Conservation (phyloP, 1,140 invertebrate genomes). For the Cylas formicarius region DNA sequence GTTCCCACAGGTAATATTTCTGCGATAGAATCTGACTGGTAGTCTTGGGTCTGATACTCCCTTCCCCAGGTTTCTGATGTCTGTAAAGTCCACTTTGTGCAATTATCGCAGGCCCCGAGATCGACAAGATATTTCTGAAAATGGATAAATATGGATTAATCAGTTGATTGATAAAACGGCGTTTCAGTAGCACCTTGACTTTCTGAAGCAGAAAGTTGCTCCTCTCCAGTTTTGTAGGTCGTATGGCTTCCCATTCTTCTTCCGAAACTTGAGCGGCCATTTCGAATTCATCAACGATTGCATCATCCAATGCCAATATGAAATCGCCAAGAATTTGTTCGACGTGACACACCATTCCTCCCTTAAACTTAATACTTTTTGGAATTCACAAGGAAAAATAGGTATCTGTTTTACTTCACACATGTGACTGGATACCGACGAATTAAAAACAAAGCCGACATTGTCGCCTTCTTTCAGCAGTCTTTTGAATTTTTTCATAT, state of each 20-base stretch:
- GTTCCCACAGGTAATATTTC: slow-evolving; percentile 57
- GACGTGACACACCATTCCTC: slow-evolving; percentile 54
- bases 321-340: slow-evolving; percentile 57
- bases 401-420: slow-evolving; percentile 47
- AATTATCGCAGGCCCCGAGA: slow-evolving; percentile 54
- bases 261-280: slow-evolving; percentile 65
- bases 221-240: slow-evolving; percentile 59
- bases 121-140: slow-evolving; percentile 46
- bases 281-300: slow-evolving; percentile 58
- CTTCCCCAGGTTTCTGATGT: slow-evolving; percentile 64
- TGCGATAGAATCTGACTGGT: slow-evolving; percentile 30
- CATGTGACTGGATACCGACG: slow-evolving; percentile 45
- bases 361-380: slow-evolving; percentile 38
- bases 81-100: slow-evolving; percentile 56
- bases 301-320: slow-evolving; percentile 54
- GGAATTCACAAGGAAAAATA: background rate
- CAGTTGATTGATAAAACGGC: background rate
- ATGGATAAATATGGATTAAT: slow-evolving; percentile 4
- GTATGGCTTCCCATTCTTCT: slow-evolving; percentile 73
- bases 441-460: slow-evolving; percentile 71
- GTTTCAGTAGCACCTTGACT: slow-evolving; percentile 47
- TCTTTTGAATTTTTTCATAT: slow-evolving; percentile 48
- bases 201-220: slow-evolving; percentile 53
- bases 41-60: slow-evolving; percentile 30
- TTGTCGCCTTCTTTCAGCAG: slow-evolving; percentile 70